These are phyloP conservation scores for Sciurus carolinensis DNA, from an alignment of 2,797 vertebrate genomes.

Conservation along the genomic window DNA sequence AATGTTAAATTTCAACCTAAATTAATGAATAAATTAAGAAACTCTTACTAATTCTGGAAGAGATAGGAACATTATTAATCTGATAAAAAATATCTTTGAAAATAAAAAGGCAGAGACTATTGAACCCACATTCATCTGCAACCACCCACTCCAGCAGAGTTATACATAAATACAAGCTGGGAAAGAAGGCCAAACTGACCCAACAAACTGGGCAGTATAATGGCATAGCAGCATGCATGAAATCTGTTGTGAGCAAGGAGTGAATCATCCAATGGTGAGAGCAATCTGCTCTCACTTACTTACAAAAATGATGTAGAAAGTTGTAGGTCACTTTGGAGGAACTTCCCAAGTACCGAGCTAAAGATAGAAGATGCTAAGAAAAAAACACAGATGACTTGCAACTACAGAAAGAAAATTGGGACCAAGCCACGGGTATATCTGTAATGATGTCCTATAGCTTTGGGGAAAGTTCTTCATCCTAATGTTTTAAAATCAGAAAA, in stretches of 20 bases:
- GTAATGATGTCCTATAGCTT: not conserved
- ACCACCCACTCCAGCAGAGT: not conserved
- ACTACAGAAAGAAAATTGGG: not conserved
- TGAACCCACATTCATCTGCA: not conserved
- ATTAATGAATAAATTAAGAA: not conserved
- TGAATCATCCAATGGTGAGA: not conserved
- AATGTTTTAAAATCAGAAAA: not conserved
- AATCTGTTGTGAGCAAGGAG: not conserved
- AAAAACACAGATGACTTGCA: not conserved
- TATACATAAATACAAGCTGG: not conserved
- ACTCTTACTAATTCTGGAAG: not conserved
- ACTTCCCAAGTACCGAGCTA: not conserved
- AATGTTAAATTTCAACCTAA: constrained; percentile 31
- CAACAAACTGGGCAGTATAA: not conserved
- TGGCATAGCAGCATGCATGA: not conserved
- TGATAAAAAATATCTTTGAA: constrained; percentile 14
- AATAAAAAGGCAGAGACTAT: not conserved
- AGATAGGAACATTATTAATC: not conserved
- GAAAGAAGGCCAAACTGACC: not conserved
- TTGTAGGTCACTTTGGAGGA: not conserved
- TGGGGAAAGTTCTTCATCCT: not conserved
- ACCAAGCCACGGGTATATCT: not conserved
- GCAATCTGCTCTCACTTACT: not conserved
- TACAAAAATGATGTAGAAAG: not conserved
- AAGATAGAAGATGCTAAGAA: not conserved